Evolutionary conservation across 2,888 invertebrate species (phyloP).

Genomic region (Cactoblastis cactorum): DNA sequence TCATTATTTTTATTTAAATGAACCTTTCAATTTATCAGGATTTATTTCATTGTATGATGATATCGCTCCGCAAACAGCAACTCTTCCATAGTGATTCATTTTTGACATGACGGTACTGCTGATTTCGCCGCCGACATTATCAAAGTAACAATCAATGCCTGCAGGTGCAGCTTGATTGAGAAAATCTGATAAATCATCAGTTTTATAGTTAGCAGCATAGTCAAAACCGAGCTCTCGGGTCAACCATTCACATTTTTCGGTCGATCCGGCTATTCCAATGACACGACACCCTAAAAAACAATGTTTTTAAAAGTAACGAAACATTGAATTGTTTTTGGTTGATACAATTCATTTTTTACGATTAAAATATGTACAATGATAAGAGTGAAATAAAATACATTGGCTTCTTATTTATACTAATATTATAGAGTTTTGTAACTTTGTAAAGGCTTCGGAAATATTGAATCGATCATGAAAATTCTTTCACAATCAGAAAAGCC

Average conservation of each 20-base stretch:
- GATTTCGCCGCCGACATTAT: constrained; percentile 86
- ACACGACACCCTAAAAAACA: constrained; percentile 78
- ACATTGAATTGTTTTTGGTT: no score
- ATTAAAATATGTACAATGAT: no score
- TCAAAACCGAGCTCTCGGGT: constrained; percentile 83
- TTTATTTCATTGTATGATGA: constrained; percentile 79
- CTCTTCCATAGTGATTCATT: constrained; percentile 81
- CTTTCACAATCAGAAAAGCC: no score
- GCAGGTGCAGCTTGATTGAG: constrained; percentile 82
- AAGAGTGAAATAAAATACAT: no score
- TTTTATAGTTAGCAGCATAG: constrained; percentile 86
- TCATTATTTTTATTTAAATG: neutral
- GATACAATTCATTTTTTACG: no score
- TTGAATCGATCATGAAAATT: no score
- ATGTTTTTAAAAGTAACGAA: no score
- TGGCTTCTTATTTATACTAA: no score
- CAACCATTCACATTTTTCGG: constrained; percentile 85
- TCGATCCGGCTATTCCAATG: constrained; percentile 85
- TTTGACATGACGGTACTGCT: constrained; percentile 78
- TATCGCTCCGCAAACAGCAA: constrained; percentile 83
- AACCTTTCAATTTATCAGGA: constrained; percentile 66
- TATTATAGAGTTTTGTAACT: no score
- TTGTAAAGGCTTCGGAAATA: no score
- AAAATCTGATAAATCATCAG: constrained; percentile 67
- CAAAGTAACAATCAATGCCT: constrained; percentile 88